Evolutionary conservation across 2,888 invertebrate species (phyloP).

Genomic region (Isoperla grammatica): DNA sequence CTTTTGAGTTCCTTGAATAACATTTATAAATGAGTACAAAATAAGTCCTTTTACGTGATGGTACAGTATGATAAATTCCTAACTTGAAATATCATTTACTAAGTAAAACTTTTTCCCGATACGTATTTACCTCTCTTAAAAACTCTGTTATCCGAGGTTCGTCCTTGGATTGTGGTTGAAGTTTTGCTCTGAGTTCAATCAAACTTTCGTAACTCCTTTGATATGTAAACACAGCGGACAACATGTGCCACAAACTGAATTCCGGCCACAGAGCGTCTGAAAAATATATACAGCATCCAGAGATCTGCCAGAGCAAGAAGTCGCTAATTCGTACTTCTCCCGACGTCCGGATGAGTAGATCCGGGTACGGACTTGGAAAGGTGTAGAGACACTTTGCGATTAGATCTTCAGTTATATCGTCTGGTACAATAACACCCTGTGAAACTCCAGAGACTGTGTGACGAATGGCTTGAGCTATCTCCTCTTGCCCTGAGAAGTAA

Average conservation of each 20-base stretch:
- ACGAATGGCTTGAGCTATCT: constrained; percentile 69
- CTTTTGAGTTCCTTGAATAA: no score
- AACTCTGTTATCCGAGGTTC: no score
- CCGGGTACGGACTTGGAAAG: constrained; percentile 67
- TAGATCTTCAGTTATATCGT: constrained; percentile 72
- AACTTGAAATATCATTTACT: no score
- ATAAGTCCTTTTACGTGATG: no score
- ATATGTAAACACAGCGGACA: constrained; percentile 80
- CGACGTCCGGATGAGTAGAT: constrained; percentile 89
- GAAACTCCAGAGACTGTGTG: constrained; percentile 63
- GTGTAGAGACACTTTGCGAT: constrained; percentile 74
- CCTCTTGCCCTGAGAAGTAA: constrained; percentile 61
- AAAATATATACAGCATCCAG: constrained; percentile 78
- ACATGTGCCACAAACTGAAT: constrained; percentile 86
- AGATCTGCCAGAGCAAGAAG: constrained; percentile 63
- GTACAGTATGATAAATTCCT: no score
- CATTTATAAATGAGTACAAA: no score
- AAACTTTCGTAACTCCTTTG: constrained; percentile 53
- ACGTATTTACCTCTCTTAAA: no score
- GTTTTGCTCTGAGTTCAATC: neutral
- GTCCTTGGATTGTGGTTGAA: no score
- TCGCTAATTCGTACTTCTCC: constrained; percentile 92
- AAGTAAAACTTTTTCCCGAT: no score
- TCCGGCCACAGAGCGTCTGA: constrained; percentile 93
- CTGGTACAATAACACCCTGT: constrained; percentile 53